These are phyloP conservation scores for Tryphoninae sp. DNA, from an alignment of 2,888 invertebrate species.

Conservation along the genomic window DNA sequence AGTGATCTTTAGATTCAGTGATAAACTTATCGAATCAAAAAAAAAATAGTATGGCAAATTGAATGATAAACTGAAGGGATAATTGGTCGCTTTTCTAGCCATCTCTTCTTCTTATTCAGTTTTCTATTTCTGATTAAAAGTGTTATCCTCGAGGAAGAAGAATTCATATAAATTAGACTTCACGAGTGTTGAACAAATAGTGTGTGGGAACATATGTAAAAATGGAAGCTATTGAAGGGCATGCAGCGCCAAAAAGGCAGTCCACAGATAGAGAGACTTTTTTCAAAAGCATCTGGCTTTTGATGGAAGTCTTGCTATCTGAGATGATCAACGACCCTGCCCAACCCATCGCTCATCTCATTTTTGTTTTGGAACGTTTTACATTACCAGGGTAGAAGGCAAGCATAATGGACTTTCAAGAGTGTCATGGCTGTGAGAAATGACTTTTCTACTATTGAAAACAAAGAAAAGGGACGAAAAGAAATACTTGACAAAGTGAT, in stretches of 20 bases:
- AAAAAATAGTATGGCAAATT: conserved; percentile 39
- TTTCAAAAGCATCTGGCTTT: too few species aligned
- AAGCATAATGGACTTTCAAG: conserved; percentile 21
- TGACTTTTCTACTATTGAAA: conserved; percentile 30
- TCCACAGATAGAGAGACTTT: too few species aligned
- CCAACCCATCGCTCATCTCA: too few species aligned
- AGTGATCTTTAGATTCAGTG: not conserved
- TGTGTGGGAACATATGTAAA: too few species aligned
- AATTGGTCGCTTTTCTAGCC: conserved; percentile 40
- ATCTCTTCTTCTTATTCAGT: conserved; percentile 18
- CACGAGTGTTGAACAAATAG: not conserved
- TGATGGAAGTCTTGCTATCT: too few species aligned
- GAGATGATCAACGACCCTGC: too few species aligned
- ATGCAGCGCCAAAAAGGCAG: not conserved
- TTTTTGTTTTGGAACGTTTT: not conserved
- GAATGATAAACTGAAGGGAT: conserved; percentile 45
- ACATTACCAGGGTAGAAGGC: not conserved
- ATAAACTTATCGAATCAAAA: conserved; percentile 44
- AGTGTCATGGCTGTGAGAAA: conserved; percentile 54
- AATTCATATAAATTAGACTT: conserved; percentile 31
- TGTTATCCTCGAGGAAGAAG: conserved; percentile 8
- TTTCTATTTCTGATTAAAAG: conserved; percentile 14
- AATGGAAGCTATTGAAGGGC: too few species aligned
- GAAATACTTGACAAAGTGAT: conserved; percentile 17
- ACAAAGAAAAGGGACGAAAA: conserved; percentile 11